Conservation (phyloP, 64 coral and sea anemone species). For the Stichodactyla helianthus region DNA sequence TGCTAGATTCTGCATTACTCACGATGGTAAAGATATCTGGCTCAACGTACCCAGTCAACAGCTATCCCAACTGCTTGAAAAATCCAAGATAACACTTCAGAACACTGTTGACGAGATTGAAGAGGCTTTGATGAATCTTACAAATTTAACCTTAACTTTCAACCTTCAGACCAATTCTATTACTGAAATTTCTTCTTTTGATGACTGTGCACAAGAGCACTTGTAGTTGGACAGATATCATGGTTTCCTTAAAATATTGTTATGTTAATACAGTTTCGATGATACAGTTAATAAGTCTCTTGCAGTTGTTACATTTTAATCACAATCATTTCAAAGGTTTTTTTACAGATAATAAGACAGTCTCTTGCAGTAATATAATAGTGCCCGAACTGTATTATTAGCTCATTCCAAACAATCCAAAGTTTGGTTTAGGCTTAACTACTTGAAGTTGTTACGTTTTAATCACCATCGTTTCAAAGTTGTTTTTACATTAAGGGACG, state of each 20-base stretch:
- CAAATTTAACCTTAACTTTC: not conserved
- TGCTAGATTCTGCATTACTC: slow-evolving; percentile 10
- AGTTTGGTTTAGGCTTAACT: too few species aligned
- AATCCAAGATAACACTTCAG: not conserved
- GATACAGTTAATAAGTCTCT: too few species aligned
- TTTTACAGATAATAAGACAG: too few species aligned
- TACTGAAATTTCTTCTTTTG: not conserved
- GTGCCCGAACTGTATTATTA: too few species aligned
- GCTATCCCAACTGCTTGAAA: not conserved
- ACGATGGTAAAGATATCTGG: slow-evolving; percentile 22
- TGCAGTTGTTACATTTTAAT: too few species aligned
- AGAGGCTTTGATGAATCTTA: slow-evolving; percentile 19
- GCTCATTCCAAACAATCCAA: too few species aligned
- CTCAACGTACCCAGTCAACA: slow-evolving; percentile 4
- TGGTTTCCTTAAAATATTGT: too few species aligned
- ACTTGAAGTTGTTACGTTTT: not conserved
- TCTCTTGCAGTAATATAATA: too few species aligned
- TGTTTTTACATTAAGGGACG: too few species aligned
- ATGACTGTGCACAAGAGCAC: not conserved
- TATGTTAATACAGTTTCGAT: too few species aligned
- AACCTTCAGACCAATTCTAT: slow-evolving; percentile 29
- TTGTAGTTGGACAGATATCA: too few species aligned
- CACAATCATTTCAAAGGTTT: too few species aligned
- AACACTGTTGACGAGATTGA: slow-evolving; percentile 27
- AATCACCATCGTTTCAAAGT: not conserved